Evolutionary conservation across 2,888 invertebrate species (phyloP).

Genomic region (Aromia moschata): DNA sequence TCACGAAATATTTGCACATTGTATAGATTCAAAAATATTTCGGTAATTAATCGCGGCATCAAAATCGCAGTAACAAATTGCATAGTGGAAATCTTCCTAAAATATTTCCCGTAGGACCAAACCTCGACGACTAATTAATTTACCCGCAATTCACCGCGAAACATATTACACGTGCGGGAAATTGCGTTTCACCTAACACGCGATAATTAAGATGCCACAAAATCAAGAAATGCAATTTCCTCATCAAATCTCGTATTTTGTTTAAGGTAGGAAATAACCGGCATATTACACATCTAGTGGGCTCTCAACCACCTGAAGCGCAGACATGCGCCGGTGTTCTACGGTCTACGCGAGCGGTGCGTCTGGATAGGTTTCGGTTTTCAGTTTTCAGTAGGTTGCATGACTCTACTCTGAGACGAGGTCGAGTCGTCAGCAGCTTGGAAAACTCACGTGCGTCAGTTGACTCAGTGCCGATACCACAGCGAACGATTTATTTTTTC

Average conservation of each 20-base stretch:
- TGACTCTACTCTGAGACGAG: slow-evolving; percentile 22
- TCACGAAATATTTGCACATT: too few species aligned
- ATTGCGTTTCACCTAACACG: not conserved
- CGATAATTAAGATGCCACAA: not conserved
- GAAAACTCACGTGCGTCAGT: slow-evolving; percentile 11
- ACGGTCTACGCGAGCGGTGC: slow-evolving; percentile 1
- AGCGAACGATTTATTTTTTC: too few species aligned
- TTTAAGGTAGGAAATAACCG: slow-evolving; percentile 20
- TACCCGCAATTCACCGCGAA: not conserved
- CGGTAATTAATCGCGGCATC: too few species aligned
- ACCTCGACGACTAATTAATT: not conserved
- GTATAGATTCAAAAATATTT: too few species aligned
- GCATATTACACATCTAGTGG: slow-evolving; percentile 21
- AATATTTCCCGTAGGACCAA: too few species aligned
- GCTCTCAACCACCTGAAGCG: slow-evolving; percentile 46
- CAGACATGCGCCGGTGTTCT: slow-evolving; percentile 39
- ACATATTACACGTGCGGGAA: not conserved
- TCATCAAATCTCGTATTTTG: slow-evolving; percentile 12
- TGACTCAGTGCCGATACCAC: slow-evolving; percentile 4
- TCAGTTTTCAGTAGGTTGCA: slow-evolving; percentile 24
- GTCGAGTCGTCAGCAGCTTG: not conserved
- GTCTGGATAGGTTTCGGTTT: slow-evolving; percentile 14
- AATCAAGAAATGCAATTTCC: slow-evolving; percentile 16
- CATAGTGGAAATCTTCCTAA: too few species aligned
- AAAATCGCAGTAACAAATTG: too few species aligned